Evolutionary conservation across 2,113 vertebrate genomes (phyloP).

Genomic region (Stegastes partitus): DNA sequence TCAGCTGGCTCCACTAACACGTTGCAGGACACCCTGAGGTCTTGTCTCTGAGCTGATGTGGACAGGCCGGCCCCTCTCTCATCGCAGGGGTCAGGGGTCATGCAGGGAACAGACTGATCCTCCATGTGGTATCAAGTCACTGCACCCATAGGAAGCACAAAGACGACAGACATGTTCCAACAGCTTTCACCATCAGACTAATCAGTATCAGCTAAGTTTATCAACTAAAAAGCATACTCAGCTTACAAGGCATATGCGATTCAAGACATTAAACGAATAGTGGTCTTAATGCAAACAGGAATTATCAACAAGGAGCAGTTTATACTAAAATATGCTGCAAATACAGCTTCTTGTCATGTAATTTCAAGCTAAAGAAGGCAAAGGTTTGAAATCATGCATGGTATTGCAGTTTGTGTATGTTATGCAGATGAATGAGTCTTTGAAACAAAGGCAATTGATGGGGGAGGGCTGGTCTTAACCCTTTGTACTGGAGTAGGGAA

Average conservation of each 20-base stretch:
- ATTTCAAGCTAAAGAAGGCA: slow-evolving; percentile 50
- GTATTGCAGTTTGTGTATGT: slow-evolving; percentile 70
- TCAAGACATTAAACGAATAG: neutral
- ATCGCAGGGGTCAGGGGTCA: slow-evolving; percentile 69
- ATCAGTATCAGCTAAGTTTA: slow-evolving; percentile 20
- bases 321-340: slow-evolving; percentile 15
- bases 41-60: slow-evolving; percentile 65
- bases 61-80: slow-evolving; percentile 66
- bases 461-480: slow-evolving; percentile 53
- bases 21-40: slow-evolving; percentile 67
- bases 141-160: slow-evolving; percentile 35
- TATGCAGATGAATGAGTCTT: slow-evolving; percentile 73
- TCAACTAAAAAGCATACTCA: neutral
- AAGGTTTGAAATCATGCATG: slow-evolving; percentile 59
- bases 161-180: slow-evolving; percentile 55
- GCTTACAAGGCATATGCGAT: neutral
- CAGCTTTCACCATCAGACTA: slow-evolving; percentile 49
- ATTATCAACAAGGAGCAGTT: neutral
- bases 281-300: neutral
- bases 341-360: neutral
- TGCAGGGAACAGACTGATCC: slow-evolving; percentile 60
- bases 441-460: slow-evolving; percentile 67
- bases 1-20: slow-evolving; percentile 63
- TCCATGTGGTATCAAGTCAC: slow-evolving; percentile 47
- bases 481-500: slow-evolving; percentile 52